These are phyloP conservation scores for Hydrolagus affinis DNA, from an alignment of 2,113 vertebrate genomes.

Conservation along the genomic window DNA sequence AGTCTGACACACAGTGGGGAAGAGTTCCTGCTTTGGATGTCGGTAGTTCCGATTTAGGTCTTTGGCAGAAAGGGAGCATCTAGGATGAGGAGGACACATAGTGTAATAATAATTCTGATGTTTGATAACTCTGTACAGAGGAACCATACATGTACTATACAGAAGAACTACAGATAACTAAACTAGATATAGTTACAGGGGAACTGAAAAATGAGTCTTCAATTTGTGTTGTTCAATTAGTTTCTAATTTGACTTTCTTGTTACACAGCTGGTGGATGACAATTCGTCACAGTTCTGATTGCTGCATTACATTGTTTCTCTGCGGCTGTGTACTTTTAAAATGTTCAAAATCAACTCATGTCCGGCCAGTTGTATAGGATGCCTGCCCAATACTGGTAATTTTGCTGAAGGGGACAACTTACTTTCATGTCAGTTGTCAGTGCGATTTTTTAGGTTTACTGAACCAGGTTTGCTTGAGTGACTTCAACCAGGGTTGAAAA, in stretches of 20 bases:
- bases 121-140: background rate
- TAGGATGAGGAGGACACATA: background rate
- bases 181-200: background rate
- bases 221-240: background rate
- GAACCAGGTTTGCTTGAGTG: too few species aligned
- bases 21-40: conserved; percentile 4
- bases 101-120: background rate
- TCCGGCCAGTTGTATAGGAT: too few species aligned
- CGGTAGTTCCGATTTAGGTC: conserved; percentile 28
- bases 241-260: background rate
- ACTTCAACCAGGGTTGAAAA: too few species aligned
- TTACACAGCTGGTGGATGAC: background rate
- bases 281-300: background rate
- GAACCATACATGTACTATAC: background rate
- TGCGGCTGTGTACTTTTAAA: background rate
- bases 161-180: too few species aligned
- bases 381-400: too few species aligned
- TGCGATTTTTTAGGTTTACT: too few species aligned
- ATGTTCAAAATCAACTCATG: background rate
- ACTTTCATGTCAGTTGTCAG: too few species aligned
- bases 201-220: background rate
- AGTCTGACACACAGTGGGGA: conserved; percentile 31
- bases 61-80: conserved; percentile 24
- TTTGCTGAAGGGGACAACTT: too few species aligned
- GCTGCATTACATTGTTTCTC: too few species aligned